Evolutionary conservation across 2,888 invertebrate species (phyloP), one percentile per base, ranked within the genome.

Genomic region (Leptinotarsa tumamoca): DNA sequence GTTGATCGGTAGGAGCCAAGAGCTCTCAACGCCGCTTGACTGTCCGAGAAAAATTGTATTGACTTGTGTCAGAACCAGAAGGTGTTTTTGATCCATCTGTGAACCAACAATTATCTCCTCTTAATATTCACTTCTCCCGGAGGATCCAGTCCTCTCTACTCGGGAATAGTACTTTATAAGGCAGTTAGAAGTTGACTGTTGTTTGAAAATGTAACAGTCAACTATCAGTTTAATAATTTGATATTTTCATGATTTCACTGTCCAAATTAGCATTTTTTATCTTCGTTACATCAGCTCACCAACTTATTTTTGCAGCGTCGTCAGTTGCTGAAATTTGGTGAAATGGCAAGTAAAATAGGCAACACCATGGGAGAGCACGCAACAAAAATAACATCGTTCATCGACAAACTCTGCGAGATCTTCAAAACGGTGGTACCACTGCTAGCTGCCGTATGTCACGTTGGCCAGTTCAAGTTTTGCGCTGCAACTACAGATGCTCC

Each of bases 391-490:
- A 80, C 87, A 13, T 80, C 81, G 17, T 85, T 86, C 2, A 80
- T 88, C 7, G 88, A 88, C 74, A 87, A 87, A 80, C 80, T 88
- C 58, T 88, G 88, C 75, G 86, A 87, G 79, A 82, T 88, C 33
- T 82, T 88, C 23, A 88, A 88, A 82, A 88, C 87, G 4, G 81
- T 88, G 14, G 85, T 88, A 63, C 88, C 88, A 4, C 83, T 88
- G 7, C 73, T 88, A 50, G 87, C 87, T 3, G 88, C 88, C 5
- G 84, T 88, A 18, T 88, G 88, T 79, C 86, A 87, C 68, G 88
- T 88, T 2, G 88, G 88, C 4, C 85, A 88, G 77, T 88, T 88
- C 78, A 82, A 86, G 75, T 88, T 88, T 80, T 88, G 88, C 78
- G 81, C 86, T 4, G 84, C 87, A 5, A 83, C 87, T 17, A 84